Evolutionary conservation across 1,140 invertebrate species (phyloP).

Genomic region (Brachionus paranguensis): DNA sequence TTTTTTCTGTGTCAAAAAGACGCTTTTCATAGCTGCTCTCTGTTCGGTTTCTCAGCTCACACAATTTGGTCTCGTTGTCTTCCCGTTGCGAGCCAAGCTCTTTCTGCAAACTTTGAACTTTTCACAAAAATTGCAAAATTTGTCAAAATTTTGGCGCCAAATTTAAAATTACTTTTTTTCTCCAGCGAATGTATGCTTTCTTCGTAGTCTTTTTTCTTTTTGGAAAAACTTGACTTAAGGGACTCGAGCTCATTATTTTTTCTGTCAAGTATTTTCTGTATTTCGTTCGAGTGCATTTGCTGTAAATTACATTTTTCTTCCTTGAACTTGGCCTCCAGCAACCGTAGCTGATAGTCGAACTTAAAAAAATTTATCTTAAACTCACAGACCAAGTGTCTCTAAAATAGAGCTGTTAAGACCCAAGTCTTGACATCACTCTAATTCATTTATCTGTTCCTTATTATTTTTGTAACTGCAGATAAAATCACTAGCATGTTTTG

Average conservation of each 20-base stretch:
- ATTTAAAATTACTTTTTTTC: constrained; percentile 48
- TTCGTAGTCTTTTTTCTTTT: constrained; percentile 51
- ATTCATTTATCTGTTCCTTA: too few species aligned
- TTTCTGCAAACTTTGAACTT: constrained; percentile 48
- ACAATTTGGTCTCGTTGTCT: constrained; percentile 48
- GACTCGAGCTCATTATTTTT: constrained; percentile 55
- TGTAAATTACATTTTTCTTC: constrained; percentile 54
- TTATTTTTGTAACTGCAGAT: too few species aligned
- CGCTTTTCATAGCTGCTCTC: constrained; percentile 46
- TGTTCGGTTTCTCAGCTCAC: constrained; percentile 45
- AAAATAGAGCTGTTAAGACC: too few species aligned
- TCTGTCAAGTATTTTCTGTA: constrained; percentile 54
- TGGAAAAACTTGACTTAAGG: constrained; percentile 49
- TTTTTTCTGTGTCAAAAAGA: constrained; percentile 45
- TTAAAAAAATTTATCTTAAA: constrained; percentile 39
- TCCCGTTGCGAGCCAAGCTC: constrained; percentile 49
- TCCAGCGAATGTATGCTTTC: constrained; percentile 50
- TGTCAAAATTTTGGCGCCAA: background rate
- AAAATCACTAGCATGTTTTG: too few species aligned
- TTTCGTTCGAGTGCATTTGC: constrained; percentile 53
- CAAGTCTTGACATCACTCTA: too few species aligned
- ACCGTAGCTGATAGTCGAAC: constrained; percentile 51
- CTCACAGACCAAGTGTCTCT: background rate
- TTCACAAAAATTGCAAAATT: background rate
- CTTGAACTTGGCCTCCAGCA: constrained; percentile 53